A percentile compares a stretch with the other conserved stretches of the same genome.
These are phyloP conservation scores for Chelonus insularis DNA, from an alignment of 1,140 invertebrate genomes.

Conservation along the genomic window DNA sequence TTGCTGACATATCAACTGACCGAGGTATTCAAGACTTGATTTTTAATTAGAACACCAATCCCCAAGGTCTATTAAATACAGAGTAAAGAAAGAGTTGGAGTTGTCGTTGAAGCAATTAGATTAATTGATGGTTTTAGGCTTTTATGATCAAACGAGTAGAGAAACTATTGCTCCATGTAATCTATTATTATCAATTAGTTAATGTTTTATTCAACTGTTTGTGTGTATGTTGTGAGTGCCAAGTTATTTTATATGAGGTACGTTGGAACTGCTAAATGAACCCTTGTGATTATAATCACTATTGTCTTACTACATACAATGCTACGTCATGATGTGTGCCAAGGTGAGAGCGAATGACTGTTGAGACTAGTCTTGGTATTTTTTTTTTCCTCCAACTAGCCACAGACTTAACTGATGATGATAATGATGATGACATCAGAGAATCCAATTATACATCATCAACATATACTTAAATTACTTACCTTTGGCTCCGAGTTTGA, in stretches of 20 bases:
- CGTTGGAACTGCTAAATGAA: too few species aligned
- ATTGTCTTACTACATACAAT: slow-evolving; percentile 14
- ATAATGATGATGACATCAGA: too few species aligned
- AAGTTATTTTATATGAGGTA: too few species aligned
- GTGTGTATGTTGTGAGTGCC: too few species aligned
- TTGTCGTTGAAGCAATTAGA: slow-evolving; percentile 11
- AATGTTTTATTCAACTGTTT: neutral
- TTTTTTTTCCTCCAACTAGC: neutral
- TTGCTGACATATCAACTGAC: neutral
- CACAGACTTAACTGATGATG: neutral
- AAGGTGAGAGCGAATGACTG: slow-evolving; percentile 31
- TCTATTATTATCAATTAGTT: neutral
- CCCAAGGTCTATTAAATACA: neutral
- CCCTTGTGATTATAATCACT: too few species aligned
- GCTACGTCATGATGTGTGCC: slow-evolving; percentile 34
- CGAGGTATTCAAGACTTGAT: neutral
- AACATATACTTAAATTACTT: slow-evolving; percentile 34
- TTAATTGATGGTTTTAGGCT: slow-evolving; percentile 8
- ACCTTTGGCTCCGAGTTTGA: slow-evolving; percentile 66
- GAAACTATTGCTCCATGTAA: slow-evolving; percentile 3
- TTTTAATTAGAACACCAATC: neutral
- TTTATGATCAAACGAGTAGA: slow-evolving; percentile 2
- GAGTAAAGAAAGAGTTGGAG: neutral
- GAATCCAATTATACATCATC: neutral
- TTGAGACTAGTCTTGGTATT: neutral